Percentiles rank a stretch among this genome's conserved stretches.
phyloP scores from a whole-genome alignment of 2,888 invertebrate genomes.

The Cerceris rybyensis region DNA sequence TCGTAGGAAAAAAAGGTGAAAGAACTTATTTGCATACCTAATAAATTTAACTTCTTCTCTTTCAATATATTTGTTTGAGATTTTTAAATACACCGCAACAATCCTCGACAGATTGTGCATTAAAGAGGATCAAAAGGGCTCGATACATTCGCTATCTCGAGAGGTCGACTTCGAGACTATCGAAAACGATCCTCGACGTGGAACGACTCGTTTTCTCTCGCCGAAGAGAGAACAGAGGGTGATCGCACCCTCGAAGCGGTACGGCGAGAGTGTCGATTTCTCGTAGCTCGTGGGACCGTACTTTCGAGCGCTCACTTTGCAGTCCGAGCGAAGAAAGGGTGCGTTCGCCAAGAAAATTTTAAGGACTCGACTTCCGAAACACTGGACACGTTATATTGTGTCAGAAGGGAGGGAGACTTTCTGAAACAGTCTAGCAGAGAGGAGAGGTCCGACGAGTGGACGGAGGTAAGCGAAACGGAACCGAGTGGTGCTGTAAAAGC shows the following conservation, averaged over 20 bases:
- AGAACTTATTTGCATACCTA: no score
- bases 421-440: slow-evolving; percentile 19
- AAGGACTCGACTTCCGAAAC: slow-evolving; percentile 52
- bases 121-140: no score
- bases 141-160: no score
- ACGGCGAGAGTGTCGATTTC: slow-evolving; percentile 61
- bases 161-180: slow-evolving; percentile 24
- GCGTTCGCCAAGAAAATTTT: slow-evolving; percentile 68
- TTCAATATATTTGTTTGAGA: no score
- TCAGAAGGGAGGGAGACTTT: neutral
- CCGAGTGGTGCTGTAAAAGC: slow-evolving; percentile 11
- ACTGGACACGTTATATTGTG: slow-evolving; percentile 44
- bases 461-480: slow-evolving; percentile 31
- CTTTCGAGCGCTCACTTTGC: slow-evolving; percentile 65
- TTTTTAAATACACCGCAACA: no score
- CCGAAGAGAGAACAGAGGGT: slow-evolving; percentile 26
- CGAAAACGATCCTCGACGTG: slow-evolving; percentile 30
- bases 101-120: no score
- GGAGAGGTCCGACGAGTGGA: slow-evolving; percentile 1
- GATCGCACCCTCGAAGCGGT: slow-evolving; percentile 58
- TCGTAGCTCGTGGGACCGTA: slow-evolving; percentile 57
- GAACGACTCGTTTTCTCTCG: neutral
- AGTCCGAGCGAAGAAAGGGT: slow-evolving; percentile 63
- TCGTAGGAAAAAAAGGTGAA: no score
- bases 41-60: no score